Base-by-base conservation (phyloP, 2,797 vertebrate species). In the Acomys russatus region DNA sequence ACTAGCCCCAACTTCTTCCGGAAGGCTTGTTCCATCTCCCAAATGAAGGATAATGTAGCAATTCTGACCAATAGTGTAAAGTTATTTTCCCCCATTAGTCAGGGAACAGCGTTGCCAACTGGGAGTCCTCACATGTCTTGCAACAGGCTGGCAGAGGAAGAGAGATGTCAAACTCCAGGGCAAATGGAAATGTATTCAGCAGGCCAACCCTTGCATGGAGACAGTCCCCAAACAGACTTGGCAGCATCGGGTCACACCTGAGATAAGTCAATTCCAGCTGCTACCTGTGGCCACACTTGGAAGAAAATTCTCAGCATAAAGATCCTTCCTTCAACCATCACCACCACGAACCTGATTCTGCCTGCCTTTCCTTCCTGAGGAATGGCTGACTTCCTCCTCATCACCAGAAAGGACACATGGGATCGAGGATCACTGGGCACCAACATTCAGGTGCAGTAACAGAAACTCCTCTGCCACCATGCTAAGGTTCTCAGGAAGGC, bases 11-110 rank as follows among this genome's bases (percentile, higher is more conserved):
- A 56, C 59, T 95, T 63, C 77, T 87, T 96, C 91, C 61, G 84
- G 86, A 94, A 92, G 88, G 80, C 61, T 92, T 71, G 33, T 95
- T 97, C 80, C 91, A 38, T 84, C 90, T 64, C 82, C 86, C 85
- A 94, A 95, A 95, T 74, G 83, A 96, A 97, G 97, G 68, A 30
- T 85, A 94, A 89, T 90, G 35, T 86, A 96, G 91, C 66, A 96
- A 93, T 95, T 96, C 92, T 90, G 79, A 96, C 91, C 25, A 44
- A 25, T 90, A 77, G 80, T 88, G 49, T 64, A 96, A 96, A 87
- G 92, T 95, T 92, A 96, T 97, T 97, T 97, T 97, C 93, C 71
- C 71, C 92, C 89, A 97, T 97, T 94, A 98, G 94, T 97, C 96
- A 97, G 94, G 96, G 38, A 61, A 56, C 18, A 44, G 54, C 28